Conservation (phyloP, 2,113 vertebrate genomes). For the Anhinga anhinga region DNA sequence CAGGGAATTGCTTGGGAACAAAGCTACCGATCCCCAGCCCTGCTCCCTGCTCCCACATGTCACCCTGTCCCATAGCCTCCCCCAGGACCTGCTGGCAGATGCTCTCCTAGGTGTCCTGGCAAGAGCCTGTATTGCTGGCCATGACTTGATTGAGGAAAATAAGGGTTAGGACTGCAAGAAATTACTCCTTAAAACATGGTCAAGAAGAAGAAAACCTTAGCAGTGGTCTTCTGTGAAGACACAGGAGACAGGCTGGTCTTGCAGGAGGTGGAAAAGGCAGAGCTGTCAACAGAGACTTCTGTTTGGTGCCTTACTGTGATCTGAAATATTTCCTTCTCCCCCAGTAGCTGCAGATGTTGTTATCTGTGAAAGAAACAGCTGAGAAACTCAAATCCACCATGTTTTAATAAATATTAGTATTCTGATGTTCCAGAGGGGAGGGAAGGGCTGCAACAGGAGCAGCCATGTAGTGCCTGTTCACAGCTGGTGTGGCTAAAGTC, state of each 20-base stretch:
- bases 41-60: neutral
- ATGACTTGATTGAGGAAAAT: neutral
- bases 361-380: neutral
- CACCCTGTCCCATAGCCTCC: neutral
- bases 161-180: neutral
- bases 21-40: neutral
- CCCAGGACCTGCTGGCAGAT: neutral
- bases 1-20: neutral
- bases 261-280: neutral
- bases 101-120: neutral
- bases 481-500: neutral
- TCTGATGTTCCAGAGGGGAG: neutral
- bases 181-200: neutral
- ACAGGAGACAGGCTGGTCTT: neutral
- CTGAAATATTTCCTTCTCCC: neutral
- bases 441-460: neutral
- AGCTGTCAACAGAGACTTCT: neutral
- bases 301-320: neutral
- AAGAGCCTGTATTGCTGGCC: neutral
- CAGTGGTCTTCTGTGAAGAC: neutral
- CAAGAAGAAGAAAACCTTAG: neutral
- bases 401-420: neutral
- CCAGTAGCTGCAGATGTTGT: neutral
- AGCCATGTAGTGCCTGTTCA: neutral
- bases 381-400: neutral